phyloP scores from a whole-genome alignment of 1,140 invertebrate genomes.

The Listronotus bonariensis region DNA sequence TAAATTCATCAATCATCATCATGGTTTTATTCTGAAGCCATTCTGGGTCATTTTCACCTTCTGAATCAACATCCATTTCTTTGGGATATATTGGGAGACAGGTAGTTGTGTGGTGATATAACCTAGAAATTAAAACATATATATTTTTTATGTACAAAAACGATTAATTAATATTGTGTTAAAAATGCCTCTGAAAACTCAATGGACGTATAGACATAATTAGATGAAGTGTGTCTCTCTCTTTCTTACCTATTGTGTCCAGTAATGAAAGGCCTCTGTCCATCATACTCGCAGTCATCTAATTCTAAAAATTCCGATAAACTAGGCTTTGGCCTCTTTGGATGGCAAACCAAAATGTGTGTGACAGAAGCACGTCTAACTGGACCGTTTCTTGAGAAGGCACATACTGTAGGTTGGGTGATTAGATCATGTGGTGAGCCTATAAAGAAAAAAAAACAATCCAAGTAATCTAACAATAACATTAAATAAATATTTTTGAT shows the following conservation, averaged over 20 bases:
- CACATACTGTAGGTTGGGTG: slow-evolving; percentile 64
- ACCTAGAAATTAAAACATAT: slow-evolving; percentile 54
- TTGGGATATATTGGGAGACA: slow-evolving; percentile 92
- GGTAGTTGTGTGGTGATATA: slow-evolving; percentile 93
- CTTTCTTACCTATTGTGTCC: slow-evolving; percentile 70
- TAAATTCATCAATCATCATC: slow-evolving; percentile 99
- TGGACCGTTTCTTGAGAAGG: slow-evolving; percentile 78
- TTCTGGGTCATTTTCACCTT: slow-evolving; percentile 91
- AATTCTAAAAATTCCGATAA: slow-evolving; percentile 84
- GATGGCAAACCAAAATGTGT: slow-evolving; percentile 86
- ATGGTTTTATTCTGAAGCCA: slow-evolving; percentile 94
- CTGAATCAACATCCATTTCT: slow-evolving; percentile 92
- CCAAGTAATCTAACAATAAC: too few relatives aligned
- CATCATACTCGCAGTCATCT: slow-evolving; percentile 78
- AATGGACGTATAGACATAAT: neutral
- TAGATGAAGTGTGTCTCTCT: too few relatives aligned
- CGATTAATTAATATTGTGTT: too few relatives aligned
- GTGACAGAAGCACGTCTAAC: slow-evolving; percentile 84
- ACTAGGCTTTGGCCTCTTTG: slow-evolving; percentile 69
- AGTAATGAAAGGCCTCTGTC: slow-evolving; percentile 82
- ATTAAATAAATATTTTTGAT: too few relatives aligned
- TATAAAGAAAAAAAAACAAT: neutral
- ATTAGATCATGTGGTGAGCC: slow-evolving; percentile 89
- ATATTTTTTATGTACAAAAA: too few relatives aligned
- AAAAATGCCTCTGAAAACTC: too few relatives aligned